Base-by-base conservation (phyloP, 2,797 vertebrate species). In the Gallinago solitaria region DNA sequence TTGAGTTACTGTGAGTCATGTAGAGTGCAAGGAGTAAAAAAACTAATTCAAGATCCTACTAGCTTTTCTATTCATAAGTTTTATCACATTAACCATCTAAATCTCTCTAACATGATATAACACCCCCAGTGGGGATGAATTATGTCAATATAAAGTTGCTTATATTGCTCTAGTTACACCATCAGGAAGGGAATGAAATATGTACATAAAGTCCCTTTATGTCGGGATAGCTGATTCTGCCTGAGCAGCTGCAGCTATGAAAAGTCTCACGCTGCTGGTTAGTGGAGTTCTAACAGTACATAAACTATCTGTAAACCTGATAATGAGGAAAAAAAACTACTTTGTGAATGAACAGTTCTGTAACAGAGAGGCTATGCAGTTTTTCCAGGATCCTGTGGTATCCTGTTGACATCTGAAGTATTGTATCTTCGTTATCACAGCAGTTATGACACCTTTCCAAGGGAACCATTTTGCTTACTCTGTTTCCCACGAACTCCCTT, bases 61-160 rank as follows among this genome's bases (percentile, higher is more conserved):
- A 91, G 70, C 64, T 95, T 84, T 77, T 73, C 75, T 92, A 51
- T 90, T 80, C 57, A 54, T 35, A 77, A 30, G 45, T 93, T 92
- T 94, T 95, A 93, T 96, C 91, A 68, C 69, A 45, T 92, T 94
- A 94, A 81, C 68, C 83, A 95, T 93, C 93, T 95, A 90, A 80
- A 93, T 93, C 94, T 94, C 75, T 87, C 93, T 91, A 92, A 95
- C 76, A 95, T 71, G 86, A 90, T 95, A 91, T 84, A 97, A 94
- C 86, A 94, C 35, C 53, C 75, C 81, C 94, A 75, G 10, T 75
- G 90, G 89, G 90, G 57, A 77, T 87, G 81, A 94, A 89, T 92
- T 93, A 92, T 87, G 71, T 81, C 81, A 90, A 77, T 87, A 83
- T 87, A 51, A 87, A 84, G 65, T 64, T 90, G 71, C 81, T 87